These are phyloP conservation scores for Cabera pusaria DNA, from an alignment of 2,888 invertebrate genomes.

Conservation along the genomic window DNA sequence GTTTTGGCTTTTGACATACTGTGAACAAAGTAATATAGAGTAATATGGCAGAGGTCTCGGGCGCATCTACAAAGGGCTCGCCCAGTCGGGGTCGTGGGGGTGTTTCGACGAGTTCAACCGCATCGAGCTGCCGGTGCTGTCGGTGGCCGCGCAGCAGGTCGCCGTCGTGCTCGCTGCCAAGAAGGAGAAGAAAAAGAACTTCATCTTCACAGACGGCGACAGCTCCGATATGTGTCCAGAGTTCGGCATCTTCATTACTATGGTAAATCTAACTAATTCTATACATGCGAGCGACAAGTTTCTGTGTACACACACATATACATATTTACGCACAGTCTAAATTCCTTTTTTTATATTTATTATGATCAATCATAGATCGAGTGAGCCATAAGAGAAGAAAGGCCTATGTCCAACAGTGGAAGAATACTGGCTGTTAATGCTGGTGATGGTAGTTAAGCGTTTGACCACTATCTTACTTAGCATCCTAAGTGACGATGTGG, in stretches of 20 bases:
- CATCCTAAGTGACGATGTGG: too few relatives aligned
- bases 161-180: slow-evolving; percentile 96
- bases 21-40: not conserved
- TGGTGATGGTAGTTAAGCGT: too few relatives aligned
- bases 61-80: slow-evolving; percentile 96
- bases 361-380: too few relatives aligned
- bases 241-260: slow-evolving; percentile 98
- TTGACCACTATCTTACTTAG: too few relatives aligned
- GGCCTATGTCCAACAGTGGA: too few relatives aligned
- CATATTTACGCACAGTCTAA: too few relatives aligned
- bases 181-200: slow-evolving; percentile 95
- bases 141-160: slow-evolving; percentile 98
- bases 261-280: slow-evolving; percentile 85
- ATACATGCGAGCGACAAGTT: too few relatives aligned
- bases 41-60: slow-evolving; percentile 89
- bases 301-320: too few relatives aligned
- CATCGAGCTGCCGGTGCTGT: slow-evolving; percentile 94
- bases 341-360: too few relatives aligned
- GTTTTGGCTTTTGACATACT: too few relatives aligned
- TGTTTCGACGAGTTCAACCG: slow-evolving; percentile 99
- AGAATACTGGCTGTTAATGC: too few relatives aligned
- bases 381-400: too few relatives aligned
- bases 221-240: slow-evolving; percentile 96
- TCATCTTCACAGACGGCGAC: slow-evolving; percentile 97
- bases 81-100: slow-evolving; percentile 98